Conservation (phyloP, 2,113 vertebrate genomes). For the Emberiza fucata region DNA sequence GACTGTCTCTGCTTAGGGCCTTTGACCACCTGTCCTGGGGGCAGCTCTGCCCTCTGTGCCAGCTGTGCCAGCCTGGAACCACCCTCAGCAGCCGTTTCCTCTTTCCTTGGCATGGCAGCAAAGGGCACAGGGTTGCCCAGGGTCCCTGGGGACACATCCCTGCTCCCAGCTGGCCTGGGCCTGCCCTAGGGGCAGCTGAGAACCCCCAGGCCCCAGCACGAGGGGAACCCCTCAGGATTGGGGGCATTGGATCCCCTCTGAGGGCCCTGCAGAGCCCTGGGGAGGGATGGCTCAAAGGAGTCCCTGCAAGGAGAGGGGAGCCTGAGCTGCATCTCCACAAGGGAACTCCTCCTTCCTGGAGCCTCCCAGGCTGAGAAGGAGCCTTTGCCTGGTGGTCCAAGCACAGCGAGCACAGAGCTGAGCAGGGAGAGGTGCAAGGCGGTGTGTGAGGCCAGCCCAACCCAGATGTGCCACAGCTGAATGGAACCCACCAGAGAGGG, state of each 20-base stretch:
- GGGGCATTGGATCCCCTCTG: rapidly evolving
- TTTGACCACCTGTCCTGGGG: neutral
- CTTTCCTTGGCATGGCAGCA: neutral
- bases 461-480: neutral
- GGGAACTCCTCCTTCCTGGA: neutral
- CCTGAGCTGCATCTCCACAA: rapidly evolving
- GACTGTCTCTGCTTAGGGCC: neutral
- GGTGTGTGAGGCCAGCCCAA: neutral
- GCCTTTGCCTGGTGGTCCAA: neutral
- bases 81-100: neutral
- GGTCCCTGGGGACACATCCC: neutral
- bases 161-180: neutral
- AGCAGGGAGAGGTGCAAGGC: neutral
- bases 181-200: neutral
- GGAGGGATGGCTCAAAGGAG: neutral
- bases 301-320: neutral
- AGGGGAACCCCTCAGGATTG: rapidly evolving
- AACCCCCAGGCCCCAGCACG: neutral
- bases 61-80: neutral
- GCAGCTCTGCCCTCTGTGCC: neutral
- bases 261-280: neutral
- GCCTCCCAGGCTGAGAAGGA: neutral
- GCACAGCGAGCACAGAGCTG: neutral
- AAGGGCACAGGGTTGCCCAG: neutral
- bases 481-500: neutral